Evolutionary conservation across 1,140 invertebrate species (phyloP), one percentile per base, ranked within the genome.

Genomic region (Psix sp.): DNA sequence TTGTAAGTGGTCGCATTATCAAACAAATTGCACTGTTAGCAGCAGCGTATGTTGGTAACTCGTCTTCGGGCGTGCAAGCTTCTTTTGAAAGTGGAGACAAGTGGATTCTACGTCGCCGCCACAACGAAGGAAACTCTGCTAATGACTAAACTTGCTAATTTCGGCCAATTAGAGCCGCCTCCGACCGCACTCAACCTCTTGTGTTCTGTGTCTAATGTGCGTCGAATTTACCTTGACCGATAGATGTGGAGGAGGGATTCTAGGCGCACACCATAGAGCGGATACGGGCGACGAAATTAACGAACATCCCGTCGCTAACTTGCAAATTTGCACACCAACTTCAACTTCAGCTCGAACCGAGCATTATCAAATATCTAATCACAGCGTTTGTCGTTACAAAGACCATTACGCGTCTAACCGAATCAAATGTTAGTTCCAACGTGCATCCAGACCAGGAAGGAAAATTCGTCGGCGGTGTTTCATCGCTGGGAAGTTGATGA

Each of bases 141-240:
- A 87, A 87, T 87, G 85, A 87, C 84, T 84, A 87, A 87, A 87
- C 85, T 87, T 87, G 84, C 86, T 87, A 86, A 87, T 87, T 87
- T 85, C 81, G 77, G 82, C 83, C 84, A 87, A 87, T 87, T 87
- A 87, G 84, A 81, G 78, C 67, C 78, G 57, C 77, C 79, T 75
- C 57, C 43, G 39, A 70, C 75, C 67, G 33, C 70, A 70, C 67
- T 59, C 46, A 38, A 36, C 20, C 45, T 56, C 52, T 67, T 17
- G 57, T 70, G 72, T 54, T 66, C 70, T 57, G 68, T 59, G 77
- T 81, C 80, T 84, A 84, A 84, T 84, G 84, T 67, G 75, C 80
- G 63, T 77, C 67, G 79, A 81, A 83, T 83, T 86, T 82, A 81
- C 78, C 82, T 84, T 82, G 83, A 84, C 82, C 83, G 77, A 84